phyloP scores from a whole-genome alignment of 53 echinoderm and acorn worm species.

The Echinarachnius parma region DNA sequence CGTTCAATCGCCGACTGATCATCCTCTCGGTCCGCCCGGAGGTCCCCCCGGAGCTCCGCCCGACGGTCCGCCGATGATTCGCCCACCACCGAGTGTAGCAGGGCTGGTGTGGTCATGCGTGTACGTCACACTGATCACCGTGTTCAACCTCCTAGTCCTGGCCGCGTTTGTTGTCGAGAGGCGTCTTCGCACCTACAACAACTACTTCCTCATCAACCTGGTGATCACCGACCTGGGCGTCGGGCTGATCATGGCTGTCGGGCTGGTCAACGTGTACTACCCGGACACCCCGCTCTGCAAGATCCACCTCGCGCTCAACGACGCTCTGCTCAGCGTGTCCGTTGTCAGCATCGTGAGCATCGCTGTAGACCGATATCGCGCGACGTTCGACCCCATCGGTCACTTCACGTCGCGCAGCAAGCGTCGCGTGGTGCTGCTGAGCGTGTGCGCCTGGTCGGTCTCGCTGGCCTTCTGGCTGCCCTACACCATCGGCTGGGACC shows the following conservation, averaged over 20 bases:
- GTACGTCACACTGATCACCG: too few relatives aligned
- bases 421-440: neutral
- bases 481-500: constrained; percentile 10
- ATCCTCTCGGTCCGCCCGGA: too few relatives aligned
- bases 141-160: too few relatives aligned
- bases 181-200: constrained; percentile 27
- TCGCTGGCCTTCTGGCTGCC: constrained; percentile 8
- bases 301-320: neutral
- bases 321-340: constrained; percentile 1
- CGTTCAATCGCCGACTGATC: too few relatives aligned
- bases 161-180: constrained; percentile 9
- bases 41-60: too few relatives aligned
- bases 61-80: too few relatives aligned
- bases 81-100: too few relatives aligned
- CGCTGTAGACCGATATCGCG: constrained; percentile 2
- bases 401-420: constrained; percentile 8
- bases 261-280: neutral
- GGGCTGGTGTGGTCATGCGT: too few relatives aligned
- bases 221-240: constrained; percentile 4
- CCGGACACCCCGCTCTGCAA: neutral
- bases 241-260: neutral
- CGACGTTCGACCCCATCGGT: constrained; percentile 28
- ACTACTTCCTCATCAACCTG: constrained; percentile 32
- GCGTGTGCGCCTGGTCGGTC: neutral
- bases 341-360: constrained; percentile 18